phyloP scores from a whole-genome alignment of 2,797 vertebrate species.

The Coendou prehensilis region DNA sequence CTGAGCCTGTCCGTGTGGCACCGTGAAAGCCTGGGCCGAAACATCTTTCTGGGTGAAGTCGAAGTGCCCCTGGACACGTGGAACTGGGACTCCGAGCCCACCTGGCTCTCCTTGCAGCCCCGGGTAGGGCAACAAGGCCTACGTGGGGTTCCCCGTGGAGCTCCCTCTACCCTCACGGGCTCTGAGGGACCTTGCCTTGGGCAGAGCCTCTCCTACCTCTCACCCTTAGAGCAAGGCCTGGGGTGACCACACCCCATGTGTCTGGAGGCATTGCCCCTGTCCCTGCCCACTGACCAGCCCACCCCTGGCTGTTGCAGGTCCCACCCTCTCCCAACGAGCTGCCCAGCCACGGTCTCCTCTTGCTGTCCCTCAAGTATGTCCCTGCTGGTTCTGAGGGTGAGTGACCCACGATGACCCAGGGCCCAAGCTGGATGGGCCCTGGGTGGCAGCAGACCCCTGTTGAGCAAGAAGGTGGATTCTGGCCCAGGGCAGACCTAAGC shows the following conservation, averaged over 20 bases:
- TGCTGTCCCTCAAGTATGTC: constrained; percentile 94
- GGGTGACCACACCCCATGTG: neutral
- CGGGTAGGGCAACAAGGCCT: constrained; percentile 89
- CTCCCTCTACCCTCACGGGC: neutral
- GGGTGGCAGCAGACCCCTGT: neutral
- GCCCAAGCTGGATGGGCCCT: too few relatives aligned
- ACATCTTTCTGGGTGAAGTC: constrained; percentile 97
- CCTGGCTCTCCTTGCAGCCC: constrained; percentile 95
- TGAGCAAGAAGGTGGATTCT: neutral
- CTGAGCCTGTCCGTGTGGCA: constrained; percentile 98
- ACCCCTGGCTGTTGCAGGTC: constrained; percentile 85
- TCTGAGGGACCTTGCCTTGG: fast-evolving
- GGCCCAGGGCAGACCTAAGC: neutral
- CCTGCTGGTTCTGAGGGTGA: constrained; percentile 93
- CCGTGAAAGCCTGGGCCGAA: constrained; percentile 93
- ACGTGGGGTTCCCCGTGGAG: neutral
- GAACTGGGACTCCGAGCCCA: constrained; percentile 93
- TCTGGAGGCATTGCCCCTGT: neutral
- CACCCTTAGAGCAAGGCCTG: neutral
- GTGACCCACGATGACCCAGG: neutral
- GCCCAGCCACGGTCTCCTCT: constrained; percentile 91
- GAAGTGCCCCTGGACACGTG: constrained; percentile 93
- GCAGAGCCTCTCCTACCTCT: neutral
- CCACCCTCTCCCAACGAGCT: constrained; percentile 90
- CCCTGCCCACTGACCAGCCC: neutral